Percentiles rank a stretch among this genome's conserved stretches.
phyloP scores from a whole-genome alignment of 2,113 vertebrate genomes.

The Microcebus griseorufus region DNA sequence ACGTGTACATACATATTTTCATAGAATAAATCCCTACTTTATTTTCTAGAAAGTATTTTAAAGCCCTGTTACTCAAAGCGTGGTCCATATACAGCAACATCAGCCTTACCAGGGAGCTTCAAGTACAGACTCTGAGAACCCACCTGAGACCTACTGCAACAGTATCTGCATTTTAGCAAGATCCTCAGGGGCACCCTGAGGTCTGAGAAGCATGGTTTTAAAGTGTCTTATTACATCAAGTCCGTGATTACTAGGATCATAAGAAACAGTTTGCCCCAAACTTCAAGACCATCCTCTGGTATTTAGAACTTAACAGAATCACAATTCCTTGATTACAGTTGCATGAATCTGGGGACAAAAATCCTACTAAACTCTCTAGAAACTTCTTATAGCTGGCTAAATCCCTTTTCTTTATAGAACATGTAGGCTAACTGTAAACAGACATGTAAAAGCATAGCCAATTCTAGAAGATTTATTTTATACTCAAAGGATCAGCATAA shows the following conservation, averaged over 20 bases:
- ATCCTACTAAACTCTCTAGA: neutral
- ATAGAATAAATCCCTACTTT: neutral
- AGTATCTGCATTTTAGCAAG: neutral
- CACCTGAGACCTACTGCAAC: neutral
- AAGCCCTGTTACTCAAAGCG: neutral
- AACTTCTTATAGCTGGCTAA: neutral
- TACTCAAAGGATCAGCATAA: neutral
- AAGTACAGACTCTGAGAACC: neutral
- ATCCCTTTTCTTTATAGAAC: conserved; percentile 7
- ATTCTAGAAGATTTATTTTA: conserved; percentile 13
- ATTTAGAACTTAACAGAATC: neutral
- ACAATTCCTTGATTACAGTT: neutral
- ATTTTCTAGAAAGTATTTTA: conserved; percentile 12
- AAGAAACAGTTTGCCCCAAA: neutral
- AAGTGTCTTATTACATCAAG: neutral
- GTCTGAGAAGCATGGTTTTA: neutral
- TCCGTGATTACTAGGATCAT: neutral
- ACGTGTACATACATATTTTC: neutral
- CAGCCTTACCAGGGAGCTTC: neutral
- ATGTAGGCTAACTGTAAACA: neutral
- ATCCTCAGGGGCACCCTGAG: neutral
- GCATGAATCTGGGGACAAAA: neutral
- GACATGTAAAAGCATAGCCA: neutral
- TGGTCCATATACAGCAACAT: neutral
- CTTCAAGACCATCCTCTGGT: neutral